A percentile compares a stretch with the other conserved stretches of the same genome.
phyloP scores from a whole-genome alignment of 1,140 invertebrate genomes.

The Triops longicaudatus region DNA sequence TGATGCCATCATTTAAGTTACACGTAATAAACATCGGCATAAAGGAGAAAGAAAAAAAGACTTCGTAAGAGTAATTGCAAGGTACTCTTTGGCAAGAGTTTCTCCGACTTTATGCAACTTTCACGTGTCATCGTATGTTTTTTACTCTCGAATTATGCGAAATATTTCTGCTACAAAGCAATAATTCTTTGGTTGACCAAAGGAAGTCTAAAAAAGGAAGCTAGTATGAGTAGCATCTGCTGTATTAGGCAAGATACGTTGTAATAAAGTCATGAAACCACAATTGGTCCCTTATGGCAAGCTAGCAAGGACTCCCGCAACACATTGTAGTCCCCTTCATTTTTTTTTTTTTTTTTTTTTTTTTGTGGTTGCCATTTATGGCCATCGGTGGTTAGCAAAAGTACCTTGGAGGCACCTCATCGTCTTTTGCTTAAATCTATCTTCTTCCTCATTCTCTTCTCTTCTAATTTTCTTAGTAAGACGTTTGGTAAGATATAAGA shows the following conservation, averaged over 20 bases:
- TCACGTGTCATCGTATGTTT: neutral
- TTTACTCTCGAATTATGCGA: neutral
- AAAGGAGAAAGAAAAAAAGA: too few relatives aligned
- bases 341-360: neutral
- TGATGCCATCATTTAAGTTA: too few relatives aligned
- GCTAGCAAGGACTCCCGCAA: neutral
- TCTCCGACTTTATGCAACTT: too few relatives aligned
- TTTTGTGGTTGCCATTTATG: neutral
- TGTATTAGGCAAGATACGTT: neutral
- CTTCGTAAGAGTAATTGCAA: too few relatives aligned
- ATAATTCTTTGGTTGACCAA: neutral
- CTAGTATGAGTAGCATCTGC: slow-evolving; percentile 4
- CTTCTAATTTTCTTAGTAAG: neutral
- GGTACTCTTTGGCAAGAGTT: too few relatives aligned
- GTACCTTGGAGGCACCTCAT: neutral
- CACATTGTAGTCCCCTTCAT: neutral
- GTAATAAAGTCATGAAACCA: slow-evolving; percentile 8
- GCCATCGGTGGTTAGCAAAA: slow-evolving; percentile 5
- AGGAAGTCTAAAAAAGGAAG: slow-evolving; percentile 1
- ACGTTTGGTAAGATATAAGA: neutral
- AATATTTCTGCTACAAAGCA: neutral
- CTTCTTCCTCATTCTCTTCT: neutral
- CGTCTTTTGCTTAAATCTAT: neutral
- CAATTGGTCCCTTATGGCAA: slow-evolving; percentile 6
- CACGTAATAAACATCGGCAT: too few relatives aligned